These are phyloP conservation scores for Ariolimax columbianus DNA, from an alignment of 2,888 invertebrate genomes.

Conservation along the genomic window DNA sequence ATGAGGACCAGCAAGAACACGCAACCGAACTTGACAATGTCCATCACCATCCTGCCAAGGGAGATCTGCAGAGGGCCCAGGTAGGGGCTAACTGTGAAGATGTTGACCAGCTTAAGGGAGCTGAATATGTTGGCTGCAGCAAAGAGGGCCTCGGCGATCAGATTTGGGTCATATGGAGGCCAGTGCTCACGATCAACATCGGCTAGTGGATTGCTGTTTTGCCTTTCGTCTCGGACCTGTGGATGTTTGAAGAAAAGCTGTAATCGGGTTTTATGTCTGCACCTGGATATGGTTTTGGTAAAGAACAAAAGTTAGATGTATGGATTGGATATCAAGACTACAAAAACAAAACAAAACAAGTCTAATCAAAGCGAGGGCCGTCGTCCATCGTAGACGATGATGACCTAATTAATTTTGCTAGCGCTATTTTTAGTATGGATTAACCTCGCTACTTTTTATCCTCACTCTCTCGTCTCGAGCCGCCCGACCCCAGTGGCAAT, in stretches of 20 bases:
- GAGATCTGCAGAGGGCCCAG: constrained; percentile 96
- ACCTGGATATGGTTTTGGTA: too few relatives aligned
- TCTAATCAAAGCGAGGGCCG: too few relatives aligned
- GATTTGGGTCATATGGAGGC: constrained; percentile 99
- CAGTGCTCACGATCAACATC: constrained; percentile 86
- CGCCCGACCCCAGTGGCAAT: too few relatives aligned
- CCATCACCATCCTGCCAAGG: constrained; percentile 86
- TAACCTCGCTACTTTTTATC: too few relatives aligned
- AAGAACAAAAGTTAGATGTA: too few relatives aligned
- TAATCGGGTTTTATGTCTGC: too few relatives aligned
- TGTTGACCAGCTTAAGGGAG: constrained; percentile 92
- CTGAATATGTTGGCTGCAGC: constrained; percentile 98
- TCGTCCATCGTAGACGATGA: too few relatives aligned
- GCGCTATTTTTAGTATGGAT: too few relatives aligned
- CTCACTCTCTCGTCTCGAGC: too few relatives aligned
- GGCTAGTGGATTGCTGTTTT: constrained; percentile 57
- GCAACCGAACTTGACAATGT: constrained; percentile 94
- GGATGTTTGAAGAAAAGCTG: not conserved
- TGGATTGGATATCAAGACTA: too few relatives aligned
- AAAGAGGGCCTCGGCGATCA: constrained; percentile 88
- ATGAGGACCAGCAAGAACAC: constrained; percentile 88
- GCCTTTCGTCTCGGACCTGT: constrained; percentile 66
- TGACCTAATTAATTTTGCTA: too few relatives aligned
- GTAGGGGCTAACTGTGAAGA: constrained; percentile 95
- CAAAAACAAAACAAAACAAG: too few relatives aligned